Conservation (phyloP, 2,113 vertebrate species). For the Periophthalmus modestus region DNA sequence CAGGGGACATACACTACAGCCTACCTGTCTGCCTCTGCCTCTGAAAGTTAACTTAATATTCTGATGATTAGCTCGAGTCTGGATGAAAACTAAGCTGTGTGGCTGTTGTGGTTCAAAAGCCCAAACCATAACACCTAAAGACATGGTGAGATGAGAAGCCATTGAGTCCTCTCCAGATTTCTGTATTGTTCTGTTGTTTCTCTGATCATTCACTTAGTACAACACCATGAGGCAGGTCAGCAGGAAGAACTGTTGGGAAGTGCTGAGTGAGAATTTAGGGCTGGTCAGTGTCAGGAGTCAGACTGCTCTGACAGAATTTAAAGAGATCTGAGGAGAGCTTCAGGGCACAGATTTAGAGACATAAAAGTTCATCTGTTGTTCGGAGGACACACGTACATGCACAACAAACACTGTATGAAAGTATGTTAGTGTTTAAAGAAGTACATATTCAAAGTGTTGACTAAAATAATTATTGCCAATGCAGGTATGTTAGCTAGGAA, state of each 20-base stretch:
- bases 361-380: constrained; percentile 34
- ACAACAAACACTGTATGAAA: not conserved
- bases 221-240: constrained; percentile 48
- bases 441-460: not conserved
- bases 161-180: constrained; percentile 63
- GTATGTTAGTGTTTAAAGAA: not conserved
- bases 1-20: constrained; percentile 29
- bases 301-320: constrained; percentile 39
- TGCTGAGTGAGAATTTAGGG: constrained; percentile 58
- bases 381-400: constrained; percentile 13
- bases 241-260: constrained; percentile 59
- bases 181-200: constrained; percentile 39
- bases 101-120: constrained; percentile 60
- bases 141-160: constrained; percentile 52
- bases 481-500: not conserved
- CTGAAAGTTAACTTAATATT: constrained; percentile 40
- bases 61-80: constrained; percentile 28
- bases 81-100: constrained; percentile 48
- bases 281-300: constrained; percentile 53
- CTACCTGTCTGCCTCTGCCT: constrained; percentile 62
- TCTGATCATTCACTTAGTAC: constrained; percentile 66
- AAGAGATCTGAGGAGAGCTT: constrained; percentile 31
- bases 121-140: constrained; percentile 52
- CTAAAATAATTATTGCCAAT: not conserved
- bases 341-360: constrained; percentile 25